phyloP scores from a whole-genome alignment of 2,888 invertebrate species.

The Diploptera punctata region DNA sequence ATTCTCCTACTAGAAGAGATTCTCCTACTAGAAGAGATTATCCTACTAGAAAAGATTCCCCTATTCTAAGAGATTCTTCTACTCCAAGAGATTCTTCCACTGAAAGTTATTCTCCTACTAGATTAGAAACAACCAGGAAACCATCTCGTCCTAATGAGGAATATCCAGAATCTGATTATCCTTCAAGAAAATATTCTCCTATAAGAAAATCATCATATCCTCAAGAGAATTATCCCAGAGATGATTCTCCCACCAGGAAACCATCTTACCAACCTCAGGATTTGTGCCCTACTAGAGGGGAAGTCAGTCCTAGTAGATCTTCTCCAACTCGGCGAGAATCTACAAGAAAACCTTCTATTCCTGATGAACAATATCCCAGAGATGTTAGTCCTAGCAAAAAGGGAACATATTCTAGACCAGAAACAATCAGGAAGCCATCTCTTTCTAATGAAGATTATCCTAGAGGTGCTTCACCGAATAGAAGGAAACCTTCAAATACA shows the following conservation, averaged over 20 bases:
- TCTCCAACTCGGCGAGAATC: slow-evolving; percentile 2
- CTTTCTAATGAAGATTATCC: slow-evolving; percentile 56
- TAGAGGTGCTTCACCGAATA: slow-evolving; percentile 40
- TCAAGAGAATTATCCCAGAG: neutral
- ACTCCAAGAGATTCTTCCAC: neutral
- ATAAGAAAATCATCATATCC: neutral
- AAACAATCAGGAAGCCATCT: slow-evolving; percentile 48
- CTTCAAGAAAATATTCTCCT: too few relatives aligned
- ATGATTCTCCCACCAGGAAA: neutral
- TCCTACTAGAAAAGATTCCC: slow-evolving; percentile 57
- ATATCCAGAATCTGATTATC: neutral
- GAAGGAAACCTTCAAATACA: slow-evolving; percentile 47
- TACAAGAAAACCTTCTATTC: slow-evolving; percentile 16
- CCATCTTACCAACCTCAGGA: too few relatives aligned
- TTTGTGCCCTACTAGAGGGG: too few relatives aligned
- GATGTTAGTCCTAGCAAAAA: slow-evolving; percentile 7
- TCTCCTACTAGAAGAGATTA: slow-evolving; percentile 46
- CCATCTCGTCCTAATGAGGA: neutral
- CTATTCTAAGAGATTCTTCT: neutral
- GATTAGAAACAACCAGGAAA: slow-evolving; percentile 40
- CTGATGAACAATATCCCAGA: neutral
- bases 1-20: neutral
- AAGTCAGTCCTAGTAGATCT: too few relatives aligned
- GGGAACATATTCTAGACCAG: slow-evolving; percentile 2
- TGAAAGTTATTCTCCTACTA: too few relatives aligned